Base-by-base conservation (phyloP, 2,888 invertebrate genomes). In the Andrena haemorrhoa region DNA sequence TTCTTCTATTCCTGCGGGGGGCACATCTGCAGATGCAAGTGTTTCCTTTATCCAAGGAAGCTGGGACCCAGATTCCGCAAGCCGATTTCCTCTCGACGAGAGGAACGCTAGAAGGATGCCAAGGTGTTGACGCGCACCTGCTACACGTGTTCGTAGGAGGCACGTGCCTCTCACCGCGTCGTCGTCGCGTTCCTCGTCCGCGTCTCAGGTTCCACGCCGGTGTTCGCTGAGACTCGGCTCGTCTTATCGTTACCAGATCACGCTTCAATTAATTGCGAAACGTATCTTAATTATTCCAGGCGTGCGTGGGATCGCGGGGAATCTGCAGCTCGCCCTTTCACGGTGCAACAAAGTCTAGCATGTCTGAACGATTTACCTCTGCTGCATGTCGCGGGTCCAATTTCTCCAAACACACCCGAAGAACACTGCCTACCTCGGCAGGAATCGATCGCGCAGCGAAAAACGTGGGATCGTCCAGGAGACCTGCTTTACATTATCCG, bases 221-320 rank as follows among this genome's bases (percentile, higher is more conserved):
- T 76, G 79, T 83, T 78, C 72, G 58, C 26, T 73, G 63, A 61
- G 58, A 16, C 71, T 61, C 82, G 68, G 81, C 73, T 82, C 82
- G 35, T 49, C 82, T 86, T 86, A 86, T 86, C 86, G 79, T 82
- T 74, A 77, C 82, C 76, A 8, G 86, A 86, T 86, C 86, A 33
- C 71, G 73, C 61, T 56, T 61, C 35, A 74, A 80, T 86, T 84
- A 82, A 78, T 86, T 75, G 69, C 76, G 60, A 73, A 75, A 86
- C 51, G 65, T 58, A 35, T 74, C 83, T 83, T 66, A 77, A 83
- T 81, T 77, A 74, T 77, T 31, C 60, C 26, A 4, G 20, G 33
- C 58, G 41, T 60, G 56, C 71, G 79, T 51, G 65, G 29, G 75
- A 63, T 56, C 53, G 26, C 23, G 33, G 10, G 41, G 41, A 4